Conservation (phyloP, 2,888 invertebrate species). For the Apodemia zela region DNA sequence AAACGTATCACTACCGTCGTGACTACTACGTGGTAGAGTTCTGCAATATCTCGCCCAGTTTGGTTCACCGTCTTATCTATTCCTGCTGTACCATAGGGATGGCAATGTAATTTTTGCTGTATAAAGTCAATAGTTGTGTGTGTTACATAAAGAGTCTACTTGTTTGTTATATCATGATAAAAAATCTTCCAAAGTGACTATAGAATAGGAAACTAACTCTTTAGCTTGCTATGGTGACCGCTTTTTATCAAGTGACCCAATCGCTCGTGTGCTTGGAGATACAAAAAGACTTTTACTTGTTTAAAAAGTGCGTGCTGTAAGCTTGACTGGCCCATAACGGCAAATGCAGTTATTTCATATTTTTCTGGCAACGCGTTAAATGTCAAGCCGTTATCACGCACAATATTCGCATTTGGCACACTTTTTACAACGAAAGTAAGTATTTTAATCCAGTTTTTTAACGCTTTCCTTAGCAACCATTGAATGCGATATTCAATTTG, state of each 20-base stretch:
- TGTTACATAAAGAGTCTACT: too few relatives aligned
- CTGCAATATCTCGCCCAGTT: too few relatives aligned
- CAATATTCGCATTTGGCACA: constrained; percentile 54
- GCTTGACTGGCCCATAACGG: neutral
- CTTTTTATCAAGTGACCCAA: neutral
- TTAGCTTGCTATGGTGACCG: neutral
- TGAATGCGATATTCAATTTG: constrained; percentile 33
- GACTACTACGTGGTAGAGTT: too few relatives aligned
- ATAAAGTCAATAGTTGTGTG: too few relatives aligned
- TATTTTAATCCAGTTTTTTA: constrained; percentile 55
- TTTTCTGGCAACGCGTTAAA: neutral
- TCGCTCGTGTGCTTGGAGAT: neutral
- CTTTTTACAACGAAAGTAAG: constrained; percentile 67
- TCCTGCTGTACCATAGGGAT: too few relatives aligned
- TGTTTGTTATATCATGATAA: too few relatives aligned
- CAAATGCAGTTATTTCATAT: constrained; percentile 5
- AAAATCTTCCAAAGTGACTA: too few relatives aligned
- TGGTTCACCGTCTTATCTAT: too few relatives aligned
- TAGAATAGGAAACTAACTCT: too few relatives aligned
- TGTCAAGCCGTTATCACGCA: constrained; percentile 16
- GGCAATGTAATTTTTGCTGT: too few relatives aligned
- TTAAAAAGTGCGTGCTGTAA: neutral
- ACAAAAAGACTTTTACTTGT: neutral
- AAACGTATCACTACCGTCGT: too few relatives aligned
- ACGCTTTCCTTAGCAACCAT: constrained; percentile 46